Evolutionary conservation across 1,140 invertebrate genomes (phyloP).

Genomic region (Dendrolimus punctatus): DNA sequence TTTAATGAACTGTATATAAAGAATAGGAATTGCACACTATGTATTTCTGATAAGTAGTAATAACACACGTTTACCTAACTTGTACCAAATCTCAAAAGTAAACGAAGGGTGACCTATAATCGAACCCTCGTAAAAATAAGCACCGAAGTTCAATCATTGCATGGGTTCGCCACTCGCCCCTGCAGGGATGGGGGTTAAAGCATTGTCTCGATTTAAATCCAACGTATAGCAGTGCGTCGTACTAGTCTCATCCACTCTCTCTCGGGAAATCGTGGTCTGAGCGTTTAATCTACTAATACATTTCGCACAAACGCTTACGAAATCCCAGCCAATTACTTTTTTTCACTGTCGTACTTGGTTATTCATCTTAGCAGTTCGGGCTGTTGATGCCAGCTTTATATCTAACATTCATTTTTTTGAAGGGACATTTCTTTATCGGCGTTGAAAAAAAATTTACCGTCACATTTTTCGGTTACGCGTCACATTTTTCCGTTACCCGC

Average conservation of each 20-base stretch:
- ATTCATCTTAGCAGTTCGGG: no score
- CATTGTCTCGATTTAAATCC: constrained; percentile 19
- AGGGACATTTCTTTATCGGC: no score
- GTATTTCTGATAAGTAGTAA: no score
- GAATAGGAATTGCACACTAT: no score
- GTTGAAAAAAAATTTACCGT: no score
- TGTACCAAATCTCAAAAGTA: no score
- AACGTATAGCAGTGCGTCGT: constrained; percentile 10
- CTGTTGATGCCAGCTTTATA: no score
- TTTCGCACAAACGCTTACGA: constrained; percentile 1
- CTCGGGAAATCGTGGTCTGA: constrained; percentile 18
- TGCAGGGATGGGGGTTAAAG: constrained; percentile 12
- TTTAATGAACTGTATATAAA: no score
- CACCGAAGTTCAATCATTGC: constrained; percentile 9
- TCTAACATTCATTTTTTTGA: no score
- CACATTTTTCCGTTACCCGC: no score
- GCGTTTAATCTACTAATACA: constrained; percentile 23
- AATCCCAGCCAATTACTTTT: background rate
- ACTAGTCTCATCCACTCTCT: constrained; percentile 15
- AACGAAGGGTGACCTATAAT: background rate
- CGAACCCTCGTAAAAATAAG: constrained; percentile 7
- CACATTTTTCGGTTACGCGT: no score
- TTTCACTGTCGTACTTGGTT: background rate
- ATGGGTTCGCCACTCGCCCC: background rate
- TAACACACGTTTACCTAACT: no score